Percentiles rank a stretch among this genome's conserved stretches.
These are phyloP conservation scores for Lasiommata megera DNA, from an alignment of 2,888 invertebrate species.

Conservation along the genomic window DNA sequence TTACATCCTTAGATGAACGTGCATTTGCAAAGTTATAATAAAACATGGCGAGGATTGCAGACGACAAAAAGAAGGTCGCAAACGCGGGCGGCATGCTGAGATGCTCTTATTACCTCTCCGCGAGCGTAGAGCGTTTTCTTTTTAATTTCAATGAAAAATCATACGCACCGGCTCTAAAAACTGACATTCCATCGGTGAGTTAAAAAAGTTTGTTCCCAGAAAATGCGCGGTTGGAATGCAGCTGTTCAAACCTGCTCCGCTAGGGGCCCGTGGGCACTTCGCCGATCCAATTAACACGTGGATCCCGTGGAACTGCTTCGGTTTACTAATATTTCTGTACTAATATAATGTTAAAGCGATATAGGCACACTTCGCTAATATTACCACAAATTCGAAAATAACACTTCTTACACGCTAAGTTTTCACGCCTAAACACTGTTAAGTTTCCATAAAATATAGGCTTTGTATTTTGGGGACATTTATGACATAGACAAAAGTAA, in stretches of 20 bases:
- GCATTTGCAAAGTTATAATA: constrained; percentile 56
- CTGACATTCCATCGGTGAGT: constrained; percentile 61
- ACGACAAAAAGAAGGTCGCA: constrained; percentile 55
- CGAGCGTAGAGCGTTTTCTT: constrained; percentile 54
- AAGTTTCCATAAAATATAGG: too few relatives aligned
- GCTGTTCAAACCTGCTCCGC: constrained; percentile 55
- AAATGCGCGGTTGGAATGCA: constrained; percentile 66
- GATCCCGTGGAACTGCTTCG: not conserved
- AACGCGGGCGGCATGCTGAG: constrained; percentile 49
- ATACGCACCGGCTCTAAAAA: constrained; percentile 61
- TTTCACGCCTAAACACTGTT: too few relatives aligned
- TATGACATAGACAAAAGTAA: too few relatives aligned
- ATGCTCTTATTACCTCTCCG: constrained; percentile 55
- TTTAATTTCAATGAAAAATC: constrained; percentile 74
- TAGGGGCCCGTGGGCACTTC: constrained; percentile 48
- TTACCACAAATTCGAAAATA: too few relatives aligned
- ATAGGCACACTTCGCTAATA: too few relatives aligned
- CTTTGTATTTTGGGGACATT: too few relatives aligned
- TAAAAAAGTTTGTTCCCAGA: constrained; percentile 69
- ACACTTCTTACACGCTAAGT: too few relatives aligned
- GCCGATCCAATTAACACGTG: constrained; percentile 20
- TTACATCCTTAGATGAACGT: constrained; percentile 36
- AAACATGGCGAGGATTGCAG: constrained; percentile 57
- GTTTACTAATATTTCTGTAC: too few relatives aligned
- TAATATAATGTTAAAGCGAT: too few relatives aligned